Base-by-base conservation (phyloP, 2,113 vertebrate genomes). In the Stegastes partitus region DNA sequence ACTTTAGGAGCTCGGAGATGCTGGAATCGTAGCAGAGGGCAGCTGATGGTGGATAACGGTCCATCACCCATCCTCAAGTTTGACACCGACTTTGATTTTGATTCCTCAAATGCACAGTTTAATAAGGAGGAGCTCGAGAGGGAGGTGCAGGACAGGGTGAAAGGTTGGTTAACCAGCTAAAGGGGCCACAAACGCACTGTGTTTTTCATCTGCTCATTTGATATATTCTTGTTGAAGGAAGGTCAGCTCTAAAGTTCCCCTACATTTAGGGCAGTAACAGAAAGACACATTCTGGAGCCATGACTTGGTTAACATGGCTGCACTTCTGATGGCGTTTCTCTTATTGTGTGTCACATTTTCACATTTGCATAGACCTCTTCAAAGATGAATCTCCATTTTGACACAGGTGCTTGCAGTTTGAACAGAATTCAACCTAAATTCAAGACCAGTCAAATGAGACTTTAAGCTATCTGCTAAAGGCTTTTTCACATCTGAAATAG, bases 11-110 rank as follows among this genome's bases (percentile, higher is more conserved):
- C 96, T 74, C 94, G 96, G 67, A 91, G 97, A 72, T 95, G 96
- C 67, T 94, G 96, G 81, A 97, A 96, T 86, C 96, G 95, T 26
- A 96, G 96, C 68, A 93, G 95, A 87, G 98, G 97, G 44, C 97
- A 97, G 67, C 96, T 94, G 85, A 95, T 96, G 50, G 95, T 96
- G 19, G 67, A 93, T 19, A 89, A 81, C 15, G 85, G 90, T 66
- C 97, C 96, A 70, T 95, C 96, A 39, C 96, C 88, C 22, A 94
- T 94, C 2, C 96, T 99, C 51, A 97, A 96, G 90, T 99, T 99
- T 91, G 98, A 99, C 88, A 95, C 96, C 0, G 98, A 99, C 92
- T 99, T 99, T 90, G 98, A 99, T 86, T 99, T 99, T 90, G 98
- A 97, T 94, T 98, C 93, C 11, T 97, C 98, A 74, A 99, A 99